Evolutionary conservation across 2,113 vertebrate species (phyloP).

Genomic region (Mola mola): DNA sequence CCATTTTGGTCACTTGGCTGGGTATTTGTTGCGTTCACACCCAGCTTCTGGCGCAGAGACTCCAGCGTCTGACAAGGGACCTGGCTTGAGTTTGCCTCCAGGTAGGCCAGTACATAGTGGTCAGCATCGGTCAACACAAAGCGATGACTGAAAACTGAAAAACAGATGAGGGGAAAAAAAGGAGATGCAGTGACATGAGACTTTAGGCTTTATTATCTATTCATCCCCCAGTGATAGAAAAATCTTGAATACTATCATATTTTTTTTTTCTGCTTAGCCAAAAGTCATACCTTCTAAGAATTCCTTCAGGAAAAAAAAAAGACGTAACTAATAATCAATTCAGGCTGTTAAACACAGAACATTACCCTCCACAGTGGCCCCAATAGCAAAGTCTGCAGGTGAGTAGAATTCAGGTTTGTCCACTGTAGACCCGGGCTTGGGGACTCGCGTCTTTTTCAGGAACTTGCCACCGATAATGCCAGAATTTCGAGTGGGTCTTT

Average conservation of each 20-base stretch:
- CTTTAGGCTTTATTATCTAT: too few species aligned
- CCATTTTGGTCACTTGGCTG: constrained; percentile 24
- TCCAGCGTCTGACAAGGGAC: constrained; percentile 82
- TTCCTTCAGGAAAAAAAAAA: background rate
- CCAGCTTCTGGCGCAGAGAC: constrained; percentile 77
- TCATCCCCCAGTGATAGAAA: background rate
- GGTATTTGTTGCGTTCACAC: background rate
- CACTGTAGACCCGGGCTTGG: constrained; percentile 82
- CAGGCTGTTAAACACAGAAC: too few species aligned
- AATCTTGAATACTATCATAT: background rate
- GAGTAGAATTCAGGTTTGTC: constrained; percentile 87
- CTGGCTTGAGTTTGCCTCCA: constrained; percentile 83
- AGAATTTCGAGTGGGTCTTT: constrained; percentile 85
- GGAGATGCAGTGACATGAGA: background rate
- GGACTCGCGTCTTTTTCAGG: constrained; percentile 83
- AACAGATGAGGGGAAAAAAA: background rate
- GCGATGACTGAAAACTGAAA: constrained; percentile 88
- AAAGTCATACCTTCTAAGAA: too few species aligned
- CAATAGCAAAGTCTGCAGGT: constrained; percentile 89
- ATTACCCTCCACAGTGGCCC: constrained; percentile 88
- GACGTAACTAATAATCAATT: background rate
- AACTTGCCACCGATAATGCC: constrained; percentile 89
- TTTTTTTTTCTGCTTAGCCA: too few species aligned
- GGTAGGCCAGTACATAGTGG: constrained; percentile 85
- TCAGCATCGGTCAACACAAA: constrained; percentile 89